Conservation (phyloP, 2,113 vertebrate species). For the Pituophis catenifer region DNA sequence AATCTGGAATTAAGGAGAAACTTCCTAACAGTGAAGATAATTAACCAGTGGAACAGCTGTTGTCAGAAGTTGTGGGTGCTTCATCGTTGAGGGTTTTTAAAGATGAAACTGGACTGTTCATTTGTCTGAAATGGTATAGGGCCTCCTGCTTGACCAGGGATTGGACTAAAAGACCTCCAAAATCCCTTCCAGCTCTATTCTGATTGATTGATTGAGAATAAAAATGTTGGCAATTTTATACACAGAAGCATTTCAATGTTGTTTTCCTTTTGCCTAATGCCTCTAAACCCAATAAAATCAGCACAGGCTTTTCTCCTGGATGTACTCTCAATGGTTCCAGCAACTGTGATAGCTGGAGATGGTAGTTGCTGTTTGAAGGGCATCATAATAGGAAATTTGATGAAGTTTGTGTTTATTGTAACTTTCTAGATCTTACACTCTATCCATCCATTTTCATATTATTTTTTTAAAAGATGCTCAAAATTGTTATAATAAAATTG, state of each 20-base stretch:
- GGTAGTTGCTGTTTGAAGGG: not conserved
- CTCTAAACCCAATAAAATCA: not conserved
- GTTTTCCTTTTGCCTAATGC: not conserved
- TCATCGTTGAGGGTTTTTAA: not conserved
- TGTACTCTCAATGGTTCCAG: not conserved
- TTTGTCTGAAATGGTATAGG: not conserved
- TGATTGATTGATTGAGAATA: not conserved
- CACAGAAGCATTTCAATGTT: not conserved
- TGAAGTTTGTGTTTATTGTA: not conserved
- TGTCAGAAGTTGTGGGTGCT: not conserved
- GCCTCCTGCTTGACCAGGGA: not conserved
- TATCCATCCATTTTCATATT: not conserved
- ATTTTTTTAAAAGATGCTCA: not conserved
- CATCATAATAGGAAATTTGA: not conserved
- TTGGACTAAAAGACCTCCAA: not conserved
- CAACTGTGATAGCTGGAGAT: not conserved
- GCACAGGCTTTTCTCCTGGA: not conserved
- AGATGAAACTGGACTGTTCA: not conserved
- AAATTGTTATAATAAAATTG: not conserved
- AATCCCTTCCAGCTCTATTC: not conserved
- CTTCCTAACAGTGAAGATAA: not conserved
- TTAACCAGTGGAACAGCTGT: not conserved
- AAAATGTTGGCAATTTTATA: not conserved
- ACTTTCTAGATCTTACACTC: not conserved
- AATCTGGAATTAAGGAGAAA: not conserved